Conservation (phyloP, 2,888 invertebrate species). For the Podabrus alpinus region DNA sequence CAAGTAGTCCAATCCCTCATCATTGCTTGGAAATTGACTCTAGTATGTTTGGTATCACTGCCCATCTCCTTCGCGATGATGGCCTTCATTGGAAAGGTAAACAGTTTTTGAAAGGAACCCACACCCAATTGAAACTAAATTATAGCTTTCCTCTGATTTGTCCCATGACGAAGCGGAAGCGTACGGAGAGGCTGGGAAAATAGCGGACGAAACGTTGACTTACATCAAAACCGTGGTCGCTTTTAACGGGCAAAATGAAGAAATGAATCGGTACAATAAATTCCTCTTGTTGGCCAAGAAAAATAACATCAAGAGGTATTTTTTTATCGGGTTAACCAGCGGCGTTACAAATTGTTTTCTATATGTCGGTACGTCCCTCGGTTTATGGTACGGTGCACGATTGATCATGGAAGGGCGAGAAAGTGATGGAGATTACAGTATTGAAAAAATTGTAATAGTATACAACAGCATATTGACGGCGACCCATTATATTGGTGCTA, state of each 20-base stretch:
- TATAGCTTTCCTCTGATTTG: not conserved
- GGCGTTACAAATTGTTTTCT: too few species aligned
- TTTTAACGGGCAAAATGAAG: not conserved
- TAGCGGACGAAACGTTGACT: not conserved
- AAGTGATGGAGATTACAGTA: not conserved
- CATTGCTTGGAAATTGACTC: not conserved
- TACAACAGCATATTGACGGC: not conserved
- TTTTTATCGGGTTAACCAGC: not conserved
- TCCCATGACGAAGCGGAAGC: not conserved
- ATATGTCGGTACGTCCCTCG: not conserved
- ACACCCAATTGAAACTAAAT: conserved; percentile 59
- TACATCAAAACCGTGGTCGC: not conserved
- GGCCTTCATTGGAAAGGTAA: not conserved
- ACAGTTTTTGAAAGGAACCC: not conserved
- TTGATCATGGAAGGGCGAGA: conserved; percentile 49
- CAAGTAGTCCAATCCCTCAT: not conserved
- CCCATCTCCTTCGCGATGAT: not conserved
- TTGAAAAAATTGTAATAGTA: not conserved
- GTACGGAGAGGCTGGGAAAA: not conserved
- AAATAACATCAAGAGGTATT: not conserved
- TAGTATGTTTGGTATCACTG: not conserved
- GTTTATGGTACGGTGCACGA: not conserved
- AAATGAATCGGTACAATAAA: not conserved
- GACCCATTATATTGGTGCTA: not conserved
- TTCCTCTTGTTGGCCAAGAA: not conserved